Base-by-base conservation (phyloP, 2,888 invertebrate genomes). In the Hedychridium roseum region DNA sequence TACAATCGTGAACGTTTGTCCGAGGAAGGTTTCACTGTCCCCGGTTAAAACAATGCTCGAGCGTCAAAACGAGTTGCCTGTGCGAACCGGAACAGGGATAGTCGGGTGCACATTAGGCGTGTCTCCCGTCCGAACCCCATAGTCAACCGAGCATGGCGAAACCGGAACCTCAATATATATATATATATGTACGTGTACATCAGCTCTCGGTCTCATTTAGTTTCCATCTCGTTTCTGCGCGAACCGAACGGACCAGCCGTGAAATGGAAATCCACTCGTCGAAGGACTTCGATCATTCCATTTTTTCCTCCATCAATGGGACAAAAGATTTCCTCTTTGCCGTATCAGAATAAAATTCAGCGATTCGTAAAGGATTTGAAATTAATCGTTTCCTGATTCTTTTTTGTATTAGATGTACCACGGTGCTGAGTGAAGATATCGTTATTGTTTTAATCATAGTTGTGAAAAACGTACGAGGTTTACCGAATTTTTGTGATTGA, bases 111-210 rank as follows among this genome's bases (percentile, higher is more conserved):
- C 50, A 60, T 62, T 62, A 62, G 64, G 64, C 60, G 62, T 62
- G 62, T 60, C 61, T 45, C 50, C 50, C 38, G 42, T 16, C 12
- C 52, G 49, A 54, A 60, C 47, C 57, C 54, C 42, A 53, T 57
- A 57, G 14, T 43, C 64, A 63, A 60, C 64, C 55, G 55, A 63
- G 63, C 64, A 64, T 64, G 21, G 49, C 64, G 57, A 64, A 63
- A 63, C 63, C 63, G 63, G 63, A 63, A 63, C 57, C 51, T 50
- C 54, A 57, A 60, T 60, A 55, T 50, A 60, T 57, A 57, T 12
- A 39, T 17, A 15, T 9, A 9, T 27, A 27, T 27, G 12, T 3
- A 27, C 27, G n/a, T n/a, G n/a, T n/a, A n/a, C n/a, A n/a, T n/a
- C 23, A 42, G 45, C 48, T 44, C 23, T 15, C 50, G 28, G 35